Percentiles rank a stretch among this genome's conserved stretches.
Conservation (phyloP, 2,888 invertebrate genomes). For the Eristalis intricaria region DNA sequence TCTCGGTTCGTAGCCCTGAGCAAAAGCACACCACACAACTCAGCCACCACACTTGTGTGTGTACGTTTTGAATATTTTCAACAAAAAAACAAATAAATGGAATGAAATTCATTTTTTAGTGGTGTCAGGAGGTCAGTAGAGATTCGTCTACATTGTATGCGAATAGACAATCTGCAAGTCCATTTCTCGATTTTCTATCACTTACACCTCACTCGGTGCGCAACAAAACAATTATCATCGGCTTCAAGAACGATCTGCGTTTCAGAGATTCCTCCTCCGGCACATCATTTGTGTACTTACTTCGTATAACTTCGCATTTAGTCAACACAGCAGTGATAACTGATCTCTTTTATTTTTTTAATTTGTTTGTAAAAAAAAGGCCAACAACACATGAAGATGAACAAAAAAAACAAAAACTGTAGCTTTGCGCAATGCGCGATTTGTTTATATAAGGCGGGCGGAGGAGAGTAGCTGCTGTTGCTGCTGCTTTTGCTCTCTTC, state of each 20-base stretch:
- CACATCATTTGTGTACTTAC: slow-evolving; percentile 23
- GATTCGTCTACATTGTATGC: neutral
- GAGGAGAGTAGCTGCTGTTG: neutral
- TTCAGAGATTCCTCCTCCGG: neutral
- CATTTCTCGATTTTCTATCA: neutral
- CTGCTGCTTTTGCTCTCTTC: neutral
- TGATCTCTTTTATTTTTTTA: slow-evolving; percentile 19
- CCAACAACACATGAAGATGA: slow-evolving; percentile 21
- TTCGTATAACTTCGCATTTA: slow-evolving; percentile 36
- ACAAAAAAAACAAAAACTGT: slow-evolving; percentile 20
- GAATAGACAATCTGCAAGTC: neutral
- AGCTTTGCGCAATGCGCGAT: slow-evolving; percentile 51
- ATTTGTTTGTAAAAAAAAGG: slow-evolving; percentile 22
- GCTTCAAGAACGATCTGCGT: neutral
- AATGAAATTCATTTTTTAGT: neutral
- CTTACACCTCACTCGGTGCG: neutral
- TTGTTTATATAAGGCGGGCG: slow-evolving; percentile 23
- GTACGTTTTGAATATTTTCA: neutral
- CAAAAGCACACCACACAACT: neutral
- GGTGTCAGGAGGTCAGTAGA: slow-evolving; percentile 19
- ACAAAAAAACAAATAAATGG: neutral
- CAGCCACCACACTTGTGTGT: slow-evolving; percentile 3
- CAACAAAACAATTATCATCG: too few relatives aligned
- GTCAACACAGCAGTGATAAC: slow-evolving; percentile 52
- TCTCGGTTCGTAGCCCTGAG: slow-evolving; percentile 37